Percentiles rank a stretch among this genome's conserved stretches.
Conservation (phyloP, 2,888 invertebrate genomes). For the Dione vanillae region DNA sequence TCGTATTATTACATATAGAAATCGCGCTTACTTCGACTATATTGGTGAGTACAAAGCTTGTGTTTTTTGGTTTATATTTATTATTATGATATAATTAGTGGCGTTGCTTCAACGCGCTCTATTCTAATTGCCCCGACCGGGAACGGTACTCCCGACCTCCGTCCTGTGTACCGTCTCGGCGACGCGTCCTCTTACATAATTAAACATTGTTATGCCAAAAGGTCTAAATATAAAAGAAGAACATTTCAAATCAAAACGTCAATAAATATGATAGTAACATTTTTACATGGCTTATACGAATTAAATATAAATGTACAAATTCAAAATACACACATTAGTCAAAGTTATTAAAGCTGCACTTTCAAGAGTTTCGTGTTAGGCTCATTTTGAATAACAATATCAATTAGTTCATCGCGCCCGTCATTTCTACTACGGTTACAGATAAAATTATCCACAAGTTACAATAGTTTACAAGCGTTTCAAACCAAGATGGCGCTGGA, state of each 20-base stretch:
- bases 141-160: neutral
- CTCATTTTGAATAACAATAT: neutral
- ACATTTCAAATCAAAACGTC: neutral
- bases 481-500: neutral
- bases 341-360: constrained; percentile 18
- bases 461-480: constrained; percentile 10
- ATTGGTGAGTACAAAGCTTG: constrained; percentile 75
- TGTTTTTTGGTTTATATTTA: constrained; percentile 69
- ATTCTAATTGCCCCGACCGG: constrained; percentile 2
- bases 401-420: neutral
- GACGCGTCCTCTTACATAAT: neutral
- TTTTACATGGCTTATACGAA: constrained; percentile 17
- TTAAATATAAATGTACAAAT: neutral
- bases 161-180: neutral
- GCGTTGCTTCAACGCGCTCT: constrained; percentile 10
- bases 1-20: constrained; percentile 67
- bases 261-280: constrained; percentile 1
- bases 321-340: neutral
- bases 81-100: constrained; percentile 54
- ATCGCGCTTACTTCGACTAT: constrained; percentile 67
- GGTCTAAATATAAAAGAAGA: neutral
- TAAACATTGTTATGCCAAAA: neutral
- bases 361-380: neutral
- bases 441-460: constrained; percentile 16
- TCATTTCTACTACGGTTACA: neutral